phyloP scores from a whole-genome alignment of 2,797 vertebrate genomes.

The Ptychadena robeensis region DNA sequence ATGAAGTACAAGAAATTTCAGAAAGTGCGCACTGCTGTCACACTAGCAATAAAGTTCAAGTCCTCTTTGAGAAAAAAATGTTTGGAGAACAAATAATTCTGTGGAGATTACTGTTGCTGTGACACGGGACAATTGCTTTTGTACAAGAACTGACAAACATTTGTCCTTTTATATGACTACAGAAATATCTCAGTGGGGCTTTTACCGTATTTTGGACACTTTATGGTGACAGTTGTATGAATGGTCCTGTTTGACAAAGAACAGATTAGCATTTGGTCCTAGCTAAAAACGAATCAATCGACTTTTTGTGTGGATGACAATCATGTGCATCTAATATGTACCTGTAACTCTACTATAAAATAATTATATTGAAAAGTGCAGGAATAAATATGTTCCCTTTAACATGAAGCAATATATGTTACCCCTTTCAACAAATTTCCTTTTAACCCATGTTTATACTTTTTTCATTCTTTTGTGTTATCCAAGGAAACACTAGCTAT shows the following conservation, averaged over 20 bases:
- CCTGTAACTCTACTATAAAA: neutral
- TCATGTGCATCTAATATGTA: neutral
- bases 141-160: neutral
- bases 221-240: neutral
- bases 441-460: neutral
- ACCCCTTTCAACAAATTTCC: neutral
- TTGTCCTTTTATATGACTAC: neutral
- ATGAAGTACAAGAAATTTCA: neutral
- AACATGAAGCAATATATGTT: neutral
- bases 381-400: too few relatives aligned
- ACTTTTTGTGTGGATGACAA: neutral
- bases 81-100: conserved; percentile 4
- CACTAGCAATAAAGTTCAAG: neutral
- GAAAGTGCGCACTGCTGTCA: conserved; percentile 1
- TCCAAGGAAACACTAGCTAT: too few relatives aligned
- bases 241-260: neutral
- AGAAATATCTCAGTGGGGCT: neutral
- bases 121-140: neutral
- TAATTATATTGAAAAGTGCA: neutral
- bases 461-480: neutral
- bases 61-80: conserved; percentile 4
- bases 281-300: neutral
- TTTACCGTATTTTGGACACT: neutral
- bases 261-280: neutral
- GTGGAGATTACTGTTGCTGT: neutral